Percentiles rank a stretch among this genome's conserved stretches.
Conservation (phyloP, 1,140 invertebrate species). For the Lepidurus arcticus region DNA sequence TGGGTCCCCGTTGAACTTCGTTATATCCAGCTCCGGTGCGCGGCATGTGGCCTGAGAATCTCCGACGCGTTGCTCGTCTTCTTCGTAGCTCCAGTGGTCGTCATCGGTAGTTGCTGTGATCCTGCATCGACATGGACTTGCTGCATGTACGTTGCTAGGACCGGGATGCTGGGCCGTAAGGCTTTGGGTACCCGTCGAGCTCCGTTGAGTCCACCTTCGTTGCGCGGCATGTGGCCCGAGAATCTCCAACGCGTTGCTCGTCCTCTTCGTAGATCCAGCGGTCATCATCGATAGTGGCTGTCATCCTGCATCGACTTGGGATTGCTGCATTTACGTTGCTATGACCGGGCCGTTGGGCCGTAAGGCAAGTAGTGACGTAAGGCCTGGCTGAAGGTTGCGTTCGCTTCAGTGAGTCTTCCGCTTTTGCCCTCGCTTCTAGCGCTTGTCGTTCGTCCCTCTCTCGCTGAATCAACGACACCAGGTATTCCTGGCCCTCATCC, state of each 20-base stretch:
- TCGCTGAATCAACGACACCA: neutral
- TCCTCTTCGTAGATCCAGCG: neutral
- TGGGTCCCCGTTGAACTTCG: too few relatives aligned
- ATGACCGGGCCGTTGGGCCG: neutral
- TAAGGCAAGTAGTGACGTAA: neutral
- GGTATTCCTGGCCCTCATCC: neutral
- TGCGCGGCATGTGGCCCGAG: neutral
- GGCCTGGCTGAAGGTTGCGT: neutral
- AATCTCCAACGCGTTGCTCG: neutral
- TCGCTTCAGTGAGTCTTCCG: neutral
- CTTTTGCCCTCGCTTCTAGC: neutral
- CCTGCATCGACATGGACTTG: too few relatives aligned
- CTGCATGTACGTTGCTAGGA: too few relatives aligned
- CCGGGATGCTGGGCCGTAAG: too few relatives aligned
- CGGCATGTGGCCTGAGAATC: too few relatives aligned
- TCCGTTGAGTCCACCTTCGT: conserved; percentile 14
- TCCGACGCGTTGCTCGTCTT: too few relatives aligned
- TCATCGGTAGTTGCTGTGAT: too few relatives aligned
- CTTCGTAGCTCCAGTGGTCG: too few relatives aligned
- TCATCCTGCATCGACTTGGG: neutral
- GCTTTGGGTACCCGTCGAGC: too few relatives aligned
- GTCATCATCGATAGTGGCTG: neutral
- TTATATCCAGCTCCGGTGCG: too few relatives aligned
- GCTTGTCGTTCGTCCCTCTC: neutral
- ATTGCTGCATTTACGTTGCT: neutral